Percentiles rank a stretch among this genome's conserved stretches.
These are phyloP conservation scores for Anarsia innoxiella DNA, from an alignment of 2,888 invertebrate species.

Conservation along the genomic window DNA sequence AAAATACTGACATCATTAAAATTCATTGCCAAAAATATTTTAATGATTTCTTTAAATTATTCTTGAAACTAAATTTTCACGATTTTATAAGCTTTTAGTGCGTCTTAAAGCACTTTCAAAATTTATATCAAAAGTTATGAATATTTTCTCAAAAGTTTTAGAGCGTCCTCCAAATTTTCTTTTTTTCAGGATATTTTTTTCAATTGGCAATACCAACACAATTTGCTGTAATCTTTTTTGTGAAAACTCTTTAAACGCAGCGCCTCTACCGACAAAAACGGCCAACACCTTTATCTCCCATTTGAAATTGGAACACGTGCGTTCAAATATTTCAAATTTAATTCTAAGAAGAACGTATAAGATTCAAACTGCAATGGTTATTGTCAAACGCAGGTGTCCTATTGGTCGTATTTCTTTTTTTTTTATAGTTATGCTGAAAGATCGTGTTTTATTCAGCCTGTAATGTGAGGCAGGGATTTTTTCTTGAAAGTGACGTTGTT, in stretches of 20 bases:
- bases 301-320: constrained; percentile 1
- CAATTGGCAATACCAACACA: not conserved
- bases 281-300: not conserved
- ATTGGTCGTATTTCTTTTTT: constrained; percentile 19
- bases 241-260: too few species aligned
- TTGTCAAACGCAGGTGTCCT: constrained; percentile 15
- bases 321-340: not conserved
- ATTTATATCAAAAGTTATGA: too few species aligned
- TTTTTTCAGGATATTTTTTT: not conserved
- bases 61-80: too few species aligned
- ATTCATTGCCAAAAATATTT: too few species aligned
- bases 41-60: too few species aligned
- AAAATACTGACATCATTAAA: too few species aligned
- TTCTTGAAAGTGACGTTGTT: too few species aligned
- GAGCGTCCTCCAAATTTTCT: not conserved
- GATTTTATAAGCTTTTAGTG: too few species aligned
- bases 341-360: not conserved
- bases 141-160: too few species aligned
- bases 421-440: constrained; percentile 22
- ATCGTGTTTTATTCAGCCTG: constrained; percentile 20
- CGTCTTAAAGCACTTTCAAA: too few species aligned
- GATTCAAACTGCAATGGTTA: not conserved
- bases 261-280: not conserved
- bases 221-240: not conserved
- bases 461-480: constrained; percentile 26